A percentile compares a stretch with the other conserved stretches of the same genome.
Evolutionary conservation across 1,140 invertebrate genomes (phyloP).

Genomic region (Drosophila dunni): DNA sequence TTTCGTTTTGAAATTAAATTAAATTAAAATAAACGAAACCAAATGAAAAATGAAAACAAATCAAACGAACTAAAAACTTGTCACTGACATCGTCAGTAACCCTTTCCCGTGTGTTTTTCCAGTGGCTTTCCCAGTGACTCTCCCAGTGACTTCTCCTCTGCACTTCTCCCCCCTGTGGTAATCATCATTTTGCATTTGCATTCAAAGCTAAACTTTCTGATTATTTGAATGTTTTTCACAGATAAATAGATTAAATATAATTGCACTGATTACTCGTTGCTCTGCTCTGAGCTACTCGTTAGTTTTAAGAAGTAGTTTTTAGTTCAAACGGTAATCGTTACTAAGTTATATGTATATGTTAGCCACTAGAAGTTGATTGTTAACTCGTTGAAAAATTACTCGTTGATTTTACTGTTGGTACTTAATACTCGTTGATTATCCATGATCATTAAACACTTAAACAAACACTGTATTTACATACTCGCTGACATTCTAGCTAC

Average conservation of each 20-base stretch:
- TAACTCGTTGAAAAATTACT: no score
- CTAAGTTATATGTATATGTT: no score
- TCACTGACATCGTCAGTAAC: slow-evolving; percentile 25
- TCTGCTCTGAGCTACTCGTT: not conserved
- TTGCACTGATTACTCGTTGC: not conserved
- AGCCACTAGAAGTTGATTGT: no score
- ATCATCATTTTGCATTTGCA: not conserved
- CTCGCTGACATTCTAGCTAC: no score
- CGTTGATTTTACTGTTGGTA: no score
- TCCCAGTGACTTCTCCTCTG: not conserved
- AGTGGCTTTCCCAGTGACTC: no score
- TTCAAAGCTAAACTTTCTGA: not conserved
- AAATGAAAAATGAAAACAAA: slow-evolving; percentile 49
- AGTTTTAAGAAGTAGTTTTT: not conserved
- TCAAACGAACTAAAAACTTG: slow-evolving; percentile 43
- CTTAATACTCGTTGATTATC: no score
- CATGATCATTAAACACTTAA: no score
- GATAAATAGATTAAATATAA: not conserved
- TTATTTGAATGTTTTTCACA: not conserved
- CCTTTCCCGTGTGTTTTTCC: not conserved
- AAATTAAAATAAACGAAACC: slow-evolving; percentile 68
- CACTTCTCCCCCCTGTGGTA: not conserved
- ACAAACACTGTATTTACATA: no score
- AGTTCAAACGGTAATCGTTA: no score
- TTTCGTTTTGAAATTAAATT: slow-evolving; percentile 62